A percentile compares a stretch with the other conserved stretches of the same genome.
Conservation (phyloP, 2,113 vertebrate species). For the Halichoeres trimaculatus region DNA sequence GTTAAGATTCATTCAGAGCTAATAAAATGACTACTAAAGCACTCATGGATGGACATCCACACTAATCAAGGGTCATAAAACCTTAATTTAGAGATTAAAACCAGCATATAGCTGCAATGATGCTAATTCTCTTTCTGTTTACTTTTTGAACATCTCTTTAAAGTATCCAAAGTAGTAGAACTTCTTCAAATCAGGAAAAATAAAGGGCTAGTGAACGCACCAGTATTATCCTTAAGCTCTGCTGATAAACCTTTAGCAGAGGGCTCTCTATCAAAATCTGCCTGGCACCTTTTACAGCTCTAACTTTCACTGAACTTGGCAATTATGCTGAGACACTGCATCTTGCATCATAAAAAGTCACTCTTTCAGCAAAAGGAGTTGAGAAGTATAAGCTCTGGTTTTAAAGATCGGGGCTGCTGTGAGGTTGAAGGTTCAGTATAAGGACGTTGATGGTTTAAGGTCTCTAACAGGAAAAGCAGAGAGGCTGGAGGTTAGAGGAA, state of each 20-base stretch:
- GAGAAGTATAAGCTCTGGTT: constrained; percentile 26
- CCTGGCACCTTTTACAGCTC: neutral
- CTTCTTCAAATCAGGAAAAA: neutral
- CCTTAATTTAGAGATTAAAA: neutral
- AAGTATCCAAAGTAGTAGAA: too few species aligned
- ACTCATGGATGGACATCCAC: neutral
- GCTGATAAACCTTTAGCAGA: constrained; percentile 4
- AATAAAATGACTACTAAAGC: neutral
- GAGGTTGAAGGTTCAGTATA: constrained; percentile 25
- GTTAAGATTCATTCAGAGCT: neutral
- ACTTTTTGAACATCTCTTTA: neutral
- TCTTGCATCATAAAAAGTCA: constrained; percentile 40
- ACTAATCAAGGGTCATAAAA: too few species aligned
- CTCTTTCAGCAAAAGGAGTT: constrained; percentile 51
- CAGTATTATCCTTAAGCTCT: constrained; percentile 38
- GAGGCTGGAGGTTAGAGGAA: constrained; percentile 21
- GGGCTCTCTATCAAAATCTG: constrained; percentile 34
- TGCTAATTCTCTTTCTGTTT: neutral
- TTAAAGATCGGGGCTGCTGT: constrained; percentile 36
- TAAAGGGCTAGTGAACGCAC: constrained; percentile 1
- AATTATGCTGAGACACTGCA: constrained; percentile 19
- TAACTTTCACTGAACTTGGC: constrained; percentile 12
- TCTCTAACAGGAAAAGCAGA: constrained; percentile 12
- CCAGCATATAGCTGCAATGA: neutral
- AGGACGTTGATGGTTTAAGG: constrained; percentile 22